Evolutionary conservation across 2,113 vertebrate species (phyloP).

Genomic region (Alces alces): DNA sequence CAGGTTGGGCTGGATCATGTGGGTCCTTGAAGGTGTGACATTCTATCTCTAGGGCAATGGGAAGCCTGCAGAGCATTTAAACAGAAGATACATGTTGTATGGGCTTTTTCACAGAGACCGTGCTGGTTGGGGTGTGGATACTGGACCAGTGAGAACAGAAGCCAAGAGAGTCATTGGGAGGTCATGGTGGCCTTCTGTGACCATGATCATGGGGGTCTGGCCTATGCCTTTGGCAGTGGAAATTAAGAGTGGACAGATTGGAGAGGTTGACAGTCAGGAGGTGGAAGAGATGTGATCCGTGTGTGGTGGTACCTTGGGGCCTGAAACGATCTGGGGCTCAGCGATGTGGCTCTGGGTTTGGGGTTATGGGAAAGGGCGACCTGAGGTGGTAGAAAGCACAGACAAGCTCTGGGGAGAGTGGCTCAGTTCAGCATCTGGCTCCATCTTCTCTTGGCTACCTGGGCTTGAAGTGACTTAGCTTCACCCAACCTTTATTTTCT

Average conservation of each 20-base stretch:
- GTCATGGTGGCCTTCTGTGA: background rate
- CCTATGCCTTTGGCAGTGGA: background rate
- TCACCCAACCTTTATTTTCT: background rate
- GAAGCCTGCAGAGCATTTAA: background rate
- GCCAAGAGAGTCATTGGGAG: background rate
- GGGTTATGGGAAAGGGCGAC: background rate
- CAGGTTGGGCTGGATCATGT: background rate
- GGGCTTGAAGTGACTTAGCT: background rate
- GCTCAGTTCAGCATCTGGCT: background rate
- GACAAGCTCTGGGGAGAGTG: background rate
- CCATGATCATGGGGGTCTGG: background rate
- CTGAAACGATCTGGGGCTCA: background rate
- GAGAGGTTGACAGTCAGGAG: background rate
- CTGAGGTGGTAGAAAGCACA: fast-evolving
- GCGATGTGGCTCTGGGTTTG: background rate
- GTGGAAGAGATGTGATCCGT: fast-evolving
- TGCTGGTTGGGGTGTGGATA: too few relatives aligned
- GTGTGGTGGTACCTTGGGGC: background rate
- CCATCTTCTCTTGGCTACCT: background rate
- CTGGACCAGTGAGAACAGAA: background rate
- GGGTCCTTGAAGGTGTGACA: background rate
- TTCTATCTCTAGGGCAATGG: background rate
- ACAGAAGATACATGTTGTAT: too few relatives aligned
- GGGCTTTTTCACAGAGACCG: background rate
- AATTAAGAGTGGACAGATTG: background rate